Percentiles rank a stretch among this genome's conserved stretches.
phyloP scores from a whole-genome alignment of 2,888 invertebrate genomes.

The Euspilapteryx auroguttella region DNA sequence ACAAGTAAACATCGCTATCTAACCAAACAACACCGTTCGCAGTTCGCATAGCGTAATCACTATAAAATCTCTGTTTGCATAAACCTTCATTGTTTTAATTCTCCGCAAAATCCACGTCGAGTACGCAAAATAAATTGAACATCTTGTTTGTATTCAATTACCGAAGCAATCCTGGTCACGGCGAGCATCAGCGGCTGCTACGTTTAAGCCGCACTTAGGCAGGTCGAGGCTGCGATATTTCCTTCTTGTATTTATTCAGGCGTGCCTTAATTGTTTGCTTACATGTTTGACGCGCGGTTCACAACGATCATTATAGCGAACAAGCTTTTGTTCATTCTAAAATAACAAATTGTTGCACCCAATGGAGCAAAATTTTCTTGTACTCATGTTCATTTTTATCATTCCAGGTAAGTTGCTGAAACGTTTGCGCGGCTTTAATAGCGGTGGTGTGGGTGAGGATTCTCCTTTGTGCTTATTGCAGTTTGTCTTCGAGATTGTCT shows the following conservation, averaged over 20 bases:
- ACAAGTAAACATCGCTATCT: too few species aligned
- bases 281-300: slow-evolving; percentile 55
- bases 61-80: too few species aligned
- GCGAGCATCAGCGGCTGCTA: slow-evolving; percentile 12
- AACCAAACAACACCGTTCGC: too few species aligned
- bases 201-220: slow-evolving; percentile 42
- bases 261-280: slow-evolving; percentile 59
- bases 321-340: slow-evolving; percentile 51
- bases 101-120: too few species aligned
- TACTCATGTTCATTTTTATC: slow-evolving; percentile 44
- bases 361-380: slow-evolving; percentile 43
- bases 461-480: slow-evolving; percentile 22
- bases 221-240: slow-evolving; percentile 49
- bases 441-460: slow-evolving; percentile 34
- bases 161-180: not conserved
- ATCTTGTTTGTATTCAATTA: too few species aligned
- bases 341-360: slow-evolving; percentile 51
- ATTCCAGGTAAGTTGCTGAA: slow-evolving; percentile 48
- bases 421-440: slow-evolving; percentile 31
- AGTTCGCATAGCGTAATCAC: too few species aligned
- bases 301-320: slow-evolving; percentile 55
- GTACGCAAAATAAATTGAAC: too few species aligned
- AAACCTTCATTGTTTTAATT: too few species aligned
- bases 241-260: slow-evolving; percentile 53
- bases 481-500: not conserved